These are phyloP conservation scores for Odocoileus virginianus DNA, from an alignment of 2,113 vertebrate species.

Conservation along the genomic window DNA sequence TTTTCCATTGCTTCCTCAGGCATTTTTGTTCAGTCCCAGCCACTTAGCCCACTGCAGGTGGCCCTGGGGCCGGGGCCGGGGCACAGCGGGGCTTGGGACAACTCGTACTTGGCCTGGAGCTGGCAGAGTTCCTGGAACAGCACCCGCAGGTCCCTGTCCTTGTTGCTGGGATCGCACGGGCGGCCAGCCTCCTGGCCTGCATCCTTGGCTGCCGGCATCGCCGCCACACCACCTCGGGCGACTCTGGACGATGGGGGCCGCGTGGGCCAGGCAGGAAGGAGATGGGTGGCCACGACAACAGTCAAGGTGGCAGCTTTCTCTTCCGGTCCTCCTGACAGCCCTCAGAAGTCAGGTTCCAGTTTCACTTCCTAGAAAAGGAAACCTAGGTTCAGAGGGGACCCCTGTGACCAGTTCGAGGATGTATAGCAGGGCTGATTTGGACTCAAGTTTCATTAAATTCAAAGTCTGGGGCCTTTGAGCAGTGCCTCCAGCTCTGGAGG, in stretches of 20 bases:
- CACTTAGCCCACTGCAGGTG: rapidly evolving
- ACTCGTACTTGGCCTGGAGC: background rate
- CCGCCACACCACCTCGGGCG: background rate
- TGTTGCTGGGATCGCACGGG: rapidly evolving
- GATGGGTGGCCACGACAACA: rapidly evolving
- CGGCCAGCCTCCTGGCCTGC: background rate
- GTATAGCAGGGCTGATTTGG: background rate
- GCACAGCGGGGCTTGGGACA: background rate
- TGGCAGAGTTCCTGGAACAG: background rate
- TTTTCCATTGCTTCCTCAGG: background rate
- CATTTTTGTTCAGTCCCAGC: background rate
- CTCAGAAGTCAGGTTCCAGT: background rate
- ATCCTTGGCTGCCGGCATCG: background rate
- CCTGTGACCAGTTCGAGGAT: background rate
- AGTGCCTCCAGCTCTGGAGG: background rate
- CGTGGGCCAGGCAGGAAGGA: background rate
- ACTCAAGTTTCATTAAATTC: background rate
- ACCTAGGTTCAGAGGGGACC: background rate
- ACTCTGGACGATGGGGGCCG: rapidly evolving
- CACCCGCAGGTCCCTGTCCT: background rate
- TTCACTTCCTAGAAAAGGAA: background rate
- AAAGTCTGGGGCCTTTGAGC: background rate
- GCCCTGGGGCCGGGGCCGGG: background rate
- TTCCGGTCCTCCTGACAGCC: background rate
- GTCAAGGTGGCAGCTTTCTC: background rate